A percentile compares a stretch with the other conserved stretches of the same genome.
phyloP scores from a whole-genome alignment of 2,888 invertebrate species.

The Lasioglossum villosulum region DNA sequence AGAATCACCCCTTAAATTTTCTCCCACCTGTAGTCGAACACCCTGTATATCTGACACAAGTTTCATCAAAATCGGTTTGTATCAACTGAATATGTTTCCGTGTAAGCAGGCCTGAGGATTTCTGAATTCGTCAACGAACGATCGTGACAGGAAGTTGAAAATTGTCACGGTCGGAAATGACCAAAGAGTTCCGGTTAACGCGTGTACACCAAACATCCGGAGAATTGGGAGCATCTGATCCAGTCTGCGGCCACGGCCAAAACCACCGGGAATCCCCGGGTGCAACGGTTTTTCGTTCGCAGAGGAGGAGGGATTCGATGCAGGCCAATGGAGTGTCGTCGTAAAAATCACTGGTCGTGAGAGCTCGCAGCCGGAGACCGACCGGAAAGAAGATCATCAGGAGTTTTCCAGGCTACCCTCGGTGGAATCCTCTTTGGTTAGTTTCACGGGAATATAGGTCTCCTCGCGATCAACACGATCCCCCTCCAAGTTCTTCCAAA shows the following conservation, averaged over 20 bases:
- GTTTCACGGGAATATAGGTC: neutral
- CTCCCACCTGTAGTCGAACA: too few relatives aligned
- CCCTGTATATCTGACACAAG: too few relatives aligned
- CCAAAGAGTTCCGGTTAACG: conserved; percentile 1
- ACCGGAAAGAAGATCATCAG: conserved; percentile 59
- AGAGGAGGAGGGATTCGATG: conserved; percentile 12
- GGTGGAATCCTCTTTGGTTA: conserved; percentile 4
- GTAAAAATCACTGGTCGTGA: conserved; percentile 57
- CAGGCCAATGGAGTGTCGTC: conserved; percentile 34
- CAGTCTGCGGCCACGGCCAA: neutral
- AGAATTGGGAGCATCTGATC: neutral
- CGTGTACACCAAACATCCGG: conserved; percentile 3
- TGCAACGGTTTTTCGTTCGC: conserved; percentile 11
- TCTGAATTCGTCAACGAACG: neutral
- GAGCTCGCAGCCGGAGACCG: conserved; percentile 49
- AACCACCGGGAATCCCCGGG: conserved; percentile 1
- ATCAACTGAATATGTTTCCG: too few relatives aligned
- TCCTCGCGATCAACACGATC: neutral
- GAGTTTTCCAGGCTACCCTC: conserved; percentile 36
- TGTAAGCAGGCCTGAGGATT: neutral
- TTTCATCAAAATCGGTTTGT: too few relatives aligned
- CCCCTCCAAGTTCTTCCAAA: neutral
- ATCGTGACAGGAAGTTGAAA: neutral
- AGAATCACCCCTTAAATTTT: too few relatives aligned
- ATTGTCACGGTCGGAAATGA: neutral